phyloP scores from a whole-genome alignment of 2,888 invertebrate species.

The Nymphalis polychloros region DNA sequence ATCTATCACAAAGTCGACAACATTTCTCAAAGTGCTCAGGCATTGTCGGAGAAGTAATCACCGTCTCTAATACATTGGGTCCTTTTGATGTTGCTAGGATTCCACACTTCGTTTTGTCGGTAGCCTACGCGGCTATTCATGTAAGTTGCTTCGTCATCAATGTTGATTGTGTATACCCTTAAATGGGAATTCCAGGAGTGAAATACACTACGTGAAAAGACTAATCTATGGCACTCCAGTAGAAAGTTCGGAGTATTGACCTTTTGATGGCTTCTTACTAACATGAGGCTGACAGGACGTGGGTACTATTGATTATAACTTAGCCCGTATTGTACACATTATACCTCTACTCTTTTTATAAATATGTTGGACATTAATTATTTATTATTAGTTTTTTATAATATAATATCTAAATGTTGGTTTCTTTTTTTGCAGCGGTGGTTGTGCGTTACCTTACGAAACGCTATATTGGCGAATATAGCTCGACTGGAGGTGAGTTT shows the following conservation, averaged over 20 bases:
- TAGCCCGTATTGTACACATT: conserved; percentile 35
- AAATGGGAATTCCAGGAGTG: conserved; percentile 68
- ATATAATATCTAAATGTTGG: conserved; percentile 41
- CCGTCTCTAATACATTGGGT: conserved; percentile 63
- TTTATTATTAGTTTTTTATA: not conserved
- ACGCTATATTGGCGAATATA: conserved; percentile 90
- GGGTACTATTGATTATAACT: not conserved
- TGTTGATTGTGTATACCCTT: conserved; percentile 66
- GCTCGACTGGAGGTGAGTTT: conserved; percentile 88
- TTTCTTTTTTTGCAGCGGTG: conserved; percentile 86
- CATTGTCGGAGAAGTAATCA: conserved; percentile 61
- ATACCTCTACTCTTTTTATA: not conserved
- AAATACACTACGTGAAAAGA: conserved; percentile 56
- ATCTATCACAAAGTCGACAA: conserved; percentile 33
- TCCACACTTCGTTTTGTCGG: conserved; percentile 70
- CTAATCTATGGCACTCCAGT: conserved; percentile 63
- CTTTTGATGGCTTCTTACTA: conserved; percentile 52
- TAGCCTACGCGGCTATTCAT: conserved; percentile 63
- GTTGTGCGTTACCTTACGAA: conserved; percentile 90
- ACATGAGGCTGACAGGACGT: conserved; percentile 16
- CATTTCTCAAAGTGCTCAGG: conserved; percentile 28
- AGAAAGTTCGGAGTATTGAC: conserved; percentile 74
- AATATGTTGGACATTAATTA: no score
- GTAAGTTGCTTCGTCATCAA: conserved; percentile 69
- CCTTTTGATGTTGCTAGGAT: conserved; percentile 70